Percentiles rank a stretch among this genome's conserved stretches.
Conservation (phyloP, 2,888 invertebrate species). For the Dastarcus helophoroides region DNA sequence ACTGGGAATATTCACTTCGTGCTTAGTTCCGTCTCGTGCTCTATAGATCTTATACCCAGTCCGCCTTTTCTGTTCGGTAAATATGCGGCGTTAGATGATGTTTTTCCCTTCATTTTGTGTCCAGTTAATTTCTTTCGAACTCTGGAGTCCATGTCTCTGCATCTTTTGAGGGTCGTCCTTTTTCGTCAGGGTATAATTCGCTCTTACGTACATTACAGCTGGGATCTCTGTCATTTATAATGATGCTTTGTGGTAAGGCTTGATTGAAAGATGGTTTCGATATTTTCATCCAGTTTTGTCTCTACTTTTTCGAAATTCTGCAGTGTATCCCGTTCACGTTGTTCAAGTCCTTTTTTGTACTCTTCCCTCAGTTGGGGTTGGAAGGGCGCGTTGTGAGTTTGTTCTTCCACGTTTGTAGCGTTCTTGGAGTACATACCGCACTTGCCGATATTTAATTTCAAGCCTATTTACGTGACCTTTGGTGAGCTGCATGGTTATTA, state of each 20-base stretch:
- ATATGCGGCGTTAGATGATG: constrained; percentile 4
- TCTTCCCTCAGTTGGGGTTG: constrained; percentile 9
- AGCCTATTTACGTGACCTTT: constrained; percentile 7
- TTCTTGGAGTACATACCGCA: constrained; percentile 7
- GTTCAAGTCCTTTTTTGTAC: constrained; percentile 11
- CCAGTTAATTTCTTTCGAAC: constrained; percentile 2
- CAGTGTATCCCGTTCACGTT: constrained; percentile 9
- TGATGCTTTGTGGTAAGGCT: constrained; percentile 4
- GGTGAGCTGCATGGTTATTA: constrained; percentile 6
- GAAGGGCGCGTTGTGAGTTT: constrained; percentile 4
- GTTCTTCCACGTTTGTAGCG: background rate
- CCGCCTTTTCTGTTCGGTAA: constrained; percentile 2
- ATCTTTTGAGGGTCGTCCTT: constrained; percentile 6
- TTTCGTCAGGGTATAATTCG: constrained; percentile 7
- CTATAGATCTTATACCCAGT: background rate
- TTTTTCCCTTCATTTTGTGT: constrained; percentile 4
- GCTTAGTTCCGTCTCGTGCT: too few species aligned
- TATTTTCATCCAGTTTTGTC: constrained; percentile 1
- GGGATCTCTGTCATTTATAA: constrained; percentile 2
- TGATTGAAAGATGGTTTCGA: constrained; percentile 4
- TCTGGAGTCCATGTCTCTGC: constrained; percentile 6
- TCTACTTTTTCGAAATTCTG: constrained; percentile 7
- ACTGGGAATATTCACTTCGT: too few species aligned
- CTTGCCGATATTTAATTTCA: constrained; percentile 9
- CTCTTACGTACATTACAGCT: constrained; percentile 6